phyloP scores from a whole-genome alignment of 1,140 invertebrate species.

The Diuraphis noxia region DNA sequence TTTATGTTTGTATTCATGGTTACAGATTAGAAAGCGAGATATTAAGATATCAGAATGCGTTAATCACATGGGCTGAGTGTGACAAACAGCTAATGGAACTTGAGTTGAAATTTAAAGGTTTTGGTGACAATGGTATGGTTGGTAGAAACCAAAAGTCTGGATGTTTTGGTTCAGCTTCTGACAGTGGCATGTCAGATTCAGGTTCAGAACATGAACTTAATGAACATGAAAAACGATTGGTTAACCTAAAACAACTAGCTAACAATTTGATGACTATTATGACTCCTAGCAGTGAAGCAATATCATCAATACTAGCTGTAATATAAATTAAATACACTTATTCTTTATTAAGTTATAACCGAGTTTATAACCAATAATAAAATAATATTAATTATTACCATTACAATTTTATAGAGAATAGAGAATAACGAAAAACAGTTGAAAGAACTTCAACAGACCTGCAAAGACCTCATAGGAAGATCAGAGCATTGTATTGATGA shows the following conservation, averaged over 20 bases:
- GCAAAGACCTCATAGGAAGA: slow-evolving; percentile 72
- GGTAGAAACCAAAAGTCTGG: slow-evolving; percentile 18
- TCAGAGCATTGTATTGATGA: slow-evolving; percentile 59
- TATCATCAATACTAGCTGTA: slow-evolving; percentile 28
- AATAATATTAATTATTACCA: neutral
- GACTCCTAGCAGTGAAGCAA: slow-evolving; percentile 65
- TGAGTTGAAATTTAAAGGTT: slow-evolving; percentile 50
- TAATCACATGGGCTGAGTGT: slow-evolving; percentile 24
- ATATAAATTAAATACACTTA: neutral
- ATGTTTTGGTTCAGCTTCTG: slow-evolving; percentile 69
- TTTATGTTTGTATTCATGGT: neutral
- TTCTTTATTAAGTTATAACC: too few species aligned
- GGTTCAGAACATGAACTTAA: slow-evolving; percentile 75
- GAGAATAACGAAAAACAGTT: slow-evolving; percentile 79
- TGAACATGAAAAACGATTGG: slow-evolving; percentile 72
- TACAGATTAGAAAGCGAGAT: slow-evolving; percentile 35
- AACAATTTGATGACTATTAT: slow-evolving; percentile 70
- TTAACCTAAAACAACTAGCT: slow-evolving; percentile 68
- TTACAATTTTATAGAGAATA: slow-evolving; percentile 66
- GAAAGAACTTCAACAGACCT: slow-evolving; percentile 75
- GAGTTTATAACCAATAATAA: neutral
- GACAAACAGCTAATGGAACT: slow-evolving; percentile 54
- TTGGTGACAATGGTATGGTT: neutral
- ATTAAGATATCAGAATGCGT: slow-evolving; percentile 34
- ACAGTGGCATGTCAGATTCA: slow-evolving; percentile 77